These are phyloP conservation scores for Megalopta genalis DNA, from an alignment of 1,140 invertebrate genomes.

Conservation along the genomic window DNA sequence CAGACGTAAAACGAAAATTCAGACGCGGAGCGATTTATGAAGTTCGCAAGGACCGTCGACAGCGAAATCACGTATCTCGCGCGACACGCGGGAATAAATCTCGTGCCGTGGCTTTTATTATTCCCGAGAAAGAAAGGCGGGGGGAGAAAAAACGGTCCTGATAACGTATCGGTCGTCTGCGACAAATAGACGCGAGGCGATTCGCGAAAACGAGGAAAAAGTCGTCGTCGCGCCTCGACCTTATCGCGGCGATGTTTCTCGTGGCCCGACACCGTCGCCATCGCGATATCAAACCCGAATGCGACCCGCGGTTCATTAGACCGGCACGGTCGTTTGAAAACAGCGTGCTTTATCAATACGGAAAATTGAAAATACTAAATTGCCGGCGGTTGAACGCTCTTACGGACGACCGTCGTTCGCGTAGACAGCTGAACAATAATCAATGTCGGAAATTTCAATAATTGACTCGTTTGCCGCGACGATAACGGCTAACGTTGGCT, in stretches of 20 bases:
- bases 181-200: slow-evolving; percentile 1
- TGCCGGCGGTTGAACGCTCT: too few species aligned
- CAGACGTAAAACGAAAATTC: too few species aligned
- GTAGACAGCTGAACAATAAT: too few species aligned
- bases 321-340: too few species aligned
- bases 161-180: slow-evolving; percentile 2
- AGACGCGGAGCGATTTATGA: too few species aligned
- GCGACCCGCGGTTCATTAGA: neutral
- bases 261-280: neutral
- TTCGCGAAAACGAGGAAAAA: neutral
- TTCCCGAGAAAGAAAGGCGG: neutral
- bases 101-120: slow-evolving; percentile 7
- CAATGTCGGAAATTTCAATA: too few species aligned
- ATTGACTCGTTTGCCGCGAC: too few species aligned
- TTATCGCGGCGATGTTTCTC: neutral
- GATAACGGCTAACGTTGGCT: too few species aligned
- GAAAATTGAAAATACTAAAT: too few species aligned
- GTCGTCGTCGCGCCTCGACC: neutral
- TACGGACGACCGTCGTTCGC: too few species aligned
- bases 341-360: too few species aligned
- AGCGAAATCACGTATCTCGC: neutral
- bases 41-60: too few species aligned
- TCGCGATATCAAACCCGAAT: neutral
- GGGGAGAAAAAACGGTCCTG: neutral
- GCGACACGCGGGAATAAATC: neutral